Evolutionary conservation across 1,140 invertebrate species (phyloP), one percentile per base, ranked within the genome.

Genomic region (Elymnias hypermnestra): DNA sequence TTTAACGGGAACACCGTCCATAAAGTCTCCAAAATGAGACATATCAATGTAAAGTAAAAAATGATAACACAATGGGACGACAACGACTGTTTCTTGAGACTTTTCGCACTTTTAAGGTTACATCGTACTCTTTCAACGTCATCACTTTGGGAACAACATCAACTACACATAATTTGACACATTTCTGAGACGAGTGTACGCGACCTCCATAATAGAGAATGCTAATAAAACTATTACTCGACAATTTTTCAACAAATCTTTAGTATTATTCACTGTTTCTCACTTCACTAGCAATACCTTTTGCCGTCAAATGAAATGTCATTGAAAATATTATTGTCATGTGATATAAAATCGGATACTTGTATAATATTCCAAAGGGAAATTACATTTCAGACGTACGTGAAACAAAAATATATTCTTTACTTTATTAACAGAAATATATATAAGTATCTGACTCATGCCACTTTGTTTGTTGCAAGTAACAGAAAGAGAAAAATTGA

Each of bases 1-100:
- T 88, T 95, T 95, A 28, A 96, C 94, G 45, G 93, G 91, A 51
- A 95, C 90, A 53, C 91, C 92, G 81, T 95, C 94, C 90, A 94
- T 92, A 57, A 90, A 93, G 51, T 82, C 71, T 29, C 72, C 71
- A 41, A 81, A 85, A 73, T 82, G 81, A 73, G 76, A 83, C 82
- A 85, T 85, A 78, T 68, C 77, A 73, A 69, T 48, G 50, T 31
- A 59, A 23, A 47, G 39, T 43, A 39, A 41, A 66, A 70, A 70
- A 53, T 37, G 43, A 63, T 60, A 51, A 48, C 54, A 67, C 65
- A 82, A 78, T 72, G 69, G 78, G 53, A 75, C 51, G 62, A 65
- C 60, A 81, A 78, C 69, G 63, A 73, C 75, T 82, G 63, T 75
- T 72, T 72, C 66, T 75, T 50, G 49, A 53, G 48, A 72, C 49